Conservation (phyloP, 2,888 invertebrate genomes). For the Cantharis rustica region DNA sequence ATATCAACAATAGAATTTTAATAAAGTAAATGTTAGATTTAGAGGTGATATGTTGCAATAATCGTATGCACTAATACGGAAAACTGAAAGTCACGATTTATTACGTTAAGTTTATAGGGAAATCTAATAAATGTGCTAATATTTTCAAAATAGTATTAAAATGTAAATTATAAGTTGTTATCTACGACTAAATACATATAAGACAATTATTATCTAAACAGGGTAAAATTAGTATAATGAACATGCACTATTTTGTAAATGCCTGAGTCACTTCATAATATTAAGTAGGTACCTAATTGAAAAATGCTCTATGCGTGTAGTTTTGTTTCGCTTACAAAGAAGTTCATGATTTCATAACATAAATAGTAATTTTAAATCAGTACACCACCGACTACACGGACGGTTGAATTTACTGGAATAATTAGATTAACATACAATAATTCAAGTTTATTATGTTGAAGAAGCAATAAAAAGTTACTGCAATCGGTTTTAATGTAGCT, state of each 20-base stretch:
- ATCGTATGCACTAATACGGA: background rate
- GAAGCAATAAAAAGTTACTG: background rate
- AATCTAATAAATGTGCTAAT: background rate
- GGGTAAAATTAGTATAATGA: background rate
- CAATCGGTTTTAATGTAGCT: background rate
- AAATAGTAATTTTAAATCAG: background rate
- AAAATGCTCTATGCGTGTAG: background rate
- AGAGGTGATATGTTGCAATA: conserved; percentile 12
- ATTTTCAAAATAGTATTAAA: background rate
- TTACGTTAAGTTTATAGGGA: background rate
- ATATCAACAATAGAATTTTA: conserved; percentile 12
- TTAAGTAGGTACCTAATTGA: background rate
- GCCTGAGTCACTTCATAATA: background rate
- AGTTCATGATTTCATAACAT: background rate
- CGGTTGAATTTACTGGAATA: background rate
- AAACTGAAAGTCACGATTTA: background rate
- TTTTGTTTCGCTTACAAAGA: background rate
- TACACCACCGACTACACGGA: background rate
- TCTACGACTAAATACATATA: background rate
- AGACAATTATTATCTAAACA: background rate
- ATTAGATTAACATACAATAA: background rate
- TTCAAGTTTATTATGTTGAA: background rate
- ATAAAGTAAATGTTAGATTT: conserved; percentile 14
- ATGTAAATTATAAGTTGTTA: conserved; percentile 1
- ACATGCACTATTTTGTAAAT: background rate